These are phyloP conservation scores for Palythoa heliodiscus DNA, from an alignment of 92 coral and sea anemone genomes.

Conservation along the genomic window DNA sequence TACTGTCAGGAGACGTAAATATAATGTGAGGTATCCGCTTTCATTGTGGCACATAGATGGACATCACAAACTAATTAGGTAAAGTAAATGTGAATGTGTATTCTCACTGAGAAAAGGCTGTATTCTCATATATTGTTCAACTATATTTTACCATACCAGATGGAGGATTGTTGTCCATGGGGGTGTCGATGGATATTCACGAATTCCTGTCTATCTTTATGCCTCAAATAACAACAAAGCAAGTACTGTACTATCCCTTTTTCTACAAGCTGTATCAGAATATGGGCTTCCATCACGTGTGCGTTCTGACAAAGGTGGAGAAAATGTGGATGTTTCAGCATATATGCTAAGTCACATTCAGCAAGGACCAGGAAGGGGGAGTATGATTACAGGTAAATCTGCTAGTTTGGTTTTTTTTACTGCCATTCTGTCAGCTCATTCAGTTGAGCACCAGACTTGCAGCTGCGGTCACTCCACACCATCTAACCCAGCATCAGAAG, in stretches of 20 bases:
- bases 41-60: conserved; percentile 61
- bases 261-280: conserved; percentile 13
- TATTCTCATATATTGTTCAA: background rate
- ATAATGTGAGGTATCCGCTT: conserved; percentile 48
- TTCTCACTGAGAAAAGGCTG: conserved; percentile 1
- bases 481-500: conserved; percentile 5
- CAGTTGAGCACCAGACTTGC: conserved; percentile 9
- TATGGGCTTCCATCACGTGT: conserved; percentile 61
- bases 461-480: background rate
- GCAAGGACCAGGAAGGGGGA: conserved; percentile 36
- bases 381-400: background rate
- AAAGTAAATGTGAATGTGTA: conserved; percentile 2
- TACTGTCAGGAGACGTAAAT: conserved; percentile 46
- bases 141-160: conserved; percentile 3
- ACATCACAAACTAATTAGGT: conserved; percentile 57
- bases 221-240: conserved; percentile 17
- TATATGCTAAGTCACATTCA: conserved; percentile 54
- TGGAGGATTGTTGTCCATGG: conserved; percentile 27
- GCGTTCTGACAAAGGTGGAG: conserved; percentile 60
- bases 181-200: conserved; percentile 9
- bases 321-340: conserved; percentile 55
- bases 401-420: background rate
- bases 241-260: conserved; percentile 38
- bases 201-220: conserved; percentile 3
- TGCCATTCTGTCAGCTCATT: background rate